These are phyloP conservation scores for Orthosia gracilis DNA, from an alignment of 2,888 invertebrate genomes.

Conservation along the genomic window DNA sequence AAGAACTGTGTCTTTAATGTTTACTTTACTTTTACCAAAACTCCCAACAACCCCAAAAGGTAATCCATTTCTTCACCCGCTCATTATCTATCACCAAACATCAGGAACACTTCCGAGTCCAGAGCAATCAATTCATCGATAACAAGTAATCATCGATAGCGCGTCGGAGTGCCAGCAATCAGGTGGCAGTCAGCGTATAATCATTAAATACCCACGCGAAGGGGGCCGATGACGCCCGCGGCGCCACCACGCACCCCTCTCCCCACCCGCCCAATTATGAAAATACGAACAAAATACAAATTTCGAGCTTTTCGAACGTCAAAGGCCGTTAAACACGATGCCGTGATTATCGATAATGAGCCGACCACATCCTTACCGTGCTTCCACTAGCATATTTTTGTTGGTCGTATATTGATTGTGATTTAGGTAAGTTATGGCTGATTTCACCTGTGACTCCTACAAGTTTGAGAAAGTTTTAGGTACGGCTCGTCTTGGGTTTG, in stretches of 20 bases:
- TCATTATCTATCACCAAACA: slow-evolving; percentile 48
- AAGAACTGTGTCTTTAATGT: neutral
- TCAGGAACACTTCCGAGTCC: slow-evolving; percentile 39
- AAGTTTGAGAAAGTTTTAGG: slow-evolving; percentile 18
- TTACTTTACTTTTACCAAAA: slow-evolving; percentile 10
- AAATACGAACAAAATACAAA: slow-evolving; percentile 91
- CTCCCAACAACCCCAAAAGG: neutral
- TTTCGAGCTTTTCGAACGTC: slow-evolving; percentile 82
- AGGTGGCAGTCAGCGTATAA: slow-evolving; percentile 91
- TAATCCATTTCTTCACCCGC: slow-evolving; percentile 15
- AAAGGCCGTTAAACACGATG: slow-evolving; percentile 77
- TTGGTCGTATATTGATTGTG: slow-evolving; percentile 62
- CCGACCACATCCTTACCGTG: slow-evolving; percentile 78
- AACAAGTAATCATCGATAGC: slow-evolving; percentile 81
- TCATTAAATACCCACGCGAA: slow-evolving; percentile 90
- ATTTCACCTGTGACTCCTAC: slow-evolving; percentile 41
- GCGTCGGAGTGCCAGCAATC: slow-evolving; percentile 84
- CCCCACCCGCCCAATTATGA: slow-evolving; percentile 89
- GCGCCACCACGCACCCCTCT: slow-evolving; percentile 78
- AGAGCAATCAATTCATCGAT: slow-evolving; percentile 76
- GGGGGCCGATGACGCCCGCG: slow-evolving; percentile 88
- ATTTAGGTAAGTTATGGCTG: slow-evolving; percentile 52
- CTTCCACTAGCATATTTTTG: slow-evolving; percentile 55
- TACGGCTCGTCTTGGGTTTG: slow-evolving; percentile 9
- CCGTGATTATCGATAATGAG: slow-evolving; percentile 81